These are phyloP conservation scores for Furnarius figulus DNA, from an alignment of 2,113 vertebrate genomes.

Conservation along the genomic window DNA sequence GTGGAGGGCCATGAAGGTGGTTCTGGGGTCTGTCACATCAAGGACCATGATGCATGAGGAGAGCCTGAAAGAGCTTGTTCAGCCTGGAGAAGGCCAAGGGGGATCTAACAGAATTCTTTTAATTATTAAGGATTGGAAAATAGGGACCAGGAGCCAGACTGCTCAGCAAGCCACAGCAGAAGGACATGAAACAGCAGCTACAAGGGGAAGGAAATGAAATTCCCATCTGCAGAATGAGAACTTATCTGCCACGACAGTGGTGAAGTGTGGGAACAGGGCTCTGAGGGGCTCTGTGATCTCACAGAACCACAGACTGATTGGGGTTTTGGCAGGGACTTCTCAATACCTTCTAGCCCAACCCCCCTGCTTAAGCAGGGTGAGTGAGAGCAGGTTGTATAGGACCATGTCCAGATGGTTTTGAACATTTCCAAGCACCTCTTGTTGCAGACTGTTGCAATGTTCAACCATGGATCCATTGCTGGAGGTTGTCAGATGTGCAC, in stretches of 20 bases:
- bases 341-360: neutral
- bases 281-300: neutral
- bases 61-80: neutral
- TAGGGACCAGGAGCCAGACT: neutral
- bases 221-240: neutral
- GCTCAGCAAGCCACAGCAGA: neutral
- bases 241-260: neutral
- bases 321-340: neutral
- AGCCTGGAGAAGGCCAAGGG: neutral
- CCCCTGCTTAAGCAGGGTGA: neutral
- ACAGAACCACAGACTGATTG: neutral
- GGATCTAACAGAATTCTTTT: neutral
- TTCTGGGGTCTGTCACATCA: neutral
- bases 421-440: neutral
- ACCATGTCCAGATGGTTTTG: neutral
- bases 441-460: neutral
- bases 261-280: neutral
- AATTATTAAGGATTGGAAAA: neutral
- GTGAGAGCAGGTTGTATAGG: neutral
- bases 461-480: rapidly evolving
- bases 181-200: neutral
- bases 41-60: neutral
- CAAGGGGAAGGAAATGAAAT: neutral
- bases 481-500: neutral
- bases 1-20: neutral